phyloP scores from a whole-genome alignment of 1,140 invertebrate genomes.

The Panulirus ornatus region DNA sequence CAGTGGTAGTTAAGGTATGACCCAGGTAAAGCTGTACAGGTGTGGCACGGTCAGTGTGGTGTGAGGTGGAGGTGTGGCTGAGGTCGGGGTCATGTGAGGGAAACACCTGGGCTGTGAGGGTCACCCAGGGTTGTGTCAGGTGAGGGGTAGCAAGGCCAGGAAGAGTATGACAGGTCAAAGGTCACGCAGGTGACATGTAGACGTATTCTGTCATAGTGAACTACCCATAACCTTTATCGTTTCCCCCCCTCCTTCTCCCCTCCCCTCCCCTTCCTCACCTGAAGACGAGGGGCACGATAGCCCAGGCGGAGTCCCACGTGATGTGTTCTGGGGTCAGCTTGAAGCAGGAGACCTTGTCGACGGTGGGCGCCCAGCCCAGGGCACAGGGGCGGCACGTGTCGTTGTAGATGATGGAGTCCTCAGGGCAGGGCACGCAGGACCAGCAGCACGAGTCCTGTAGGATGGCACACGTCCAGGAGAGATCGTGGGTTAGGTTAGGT shows the following conservation, averaged over 20 bases:
- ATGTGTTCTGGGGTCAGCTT: constrained; percentile 80
- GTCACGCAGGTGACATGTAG: too few relatives aligned
- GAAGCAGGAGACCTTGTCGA: constrained; percentile 82
- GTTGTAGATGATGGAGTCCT: constrained; percentile 84
- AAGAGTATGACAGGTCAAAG: too few relatives aligned
- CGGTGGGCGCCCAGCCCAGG: constrained; percentile 83
- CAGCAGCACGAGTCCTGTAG: constrained; percentile 85
- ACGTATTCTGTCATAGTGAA: too few relatives aligned
- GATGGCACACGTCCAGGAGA: background rate
- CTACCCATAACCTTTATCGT: too few relatives aligned
- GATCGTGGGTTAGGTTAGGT: background rate
- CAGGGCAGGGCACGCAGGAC: constrained; percentile 86
- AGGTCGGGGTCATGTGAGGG: too few relatives aligned
- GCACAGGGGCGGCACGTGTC: constrained; percentile 84
- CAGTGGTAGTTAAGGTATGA: too few relatives aligned
- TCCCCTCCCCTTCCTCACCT: constrained; percentile 74
- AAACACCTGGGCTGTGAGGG: too few relatives aligned
- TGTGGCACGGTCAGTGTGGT: too few relatives aligned
- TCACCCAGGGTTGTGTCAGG: too few relatives aligned
- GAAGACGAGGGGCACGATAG: constrained; percentile 84
- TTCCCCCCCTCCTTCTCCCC: too few relatives aligned
- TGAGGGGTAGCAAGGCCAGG: too few relatives aligned
- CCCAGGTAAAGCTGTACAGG: too few relatives aligned
- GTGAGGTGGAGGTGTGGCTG: constrained; percentile 83
- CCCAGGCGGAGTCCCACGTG: constrained; percentile 82